phyloP scores from a whole-genome alignment of 2,113 vertebrate species.

The Mus spicilegus region DNA sequence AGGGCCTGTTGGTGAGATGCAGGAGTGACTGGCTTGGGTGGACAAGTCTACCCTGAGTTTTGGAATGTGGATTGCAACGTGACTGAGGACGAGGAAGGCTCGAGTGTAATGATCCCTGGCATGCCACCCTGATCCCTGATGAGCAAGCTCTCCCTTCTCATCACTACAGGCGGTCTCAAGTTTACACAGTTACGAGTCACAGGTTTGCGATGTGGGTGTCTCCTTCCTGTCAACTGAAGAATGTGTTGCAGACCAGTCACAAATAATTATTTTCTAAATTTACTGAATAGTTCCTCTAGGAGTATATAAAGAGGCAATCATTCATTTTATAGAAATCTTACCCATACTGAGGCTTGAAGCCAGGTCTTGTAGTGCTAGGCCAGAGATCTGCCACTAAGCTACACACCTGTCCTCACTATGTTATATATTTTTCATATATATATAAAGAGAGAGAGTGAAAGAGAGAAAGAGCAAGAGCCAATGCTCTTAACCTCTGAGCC shows the following conservation, averaged over 20 bases:
- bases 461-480: too few species aligned
- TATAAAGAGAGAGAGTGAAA: too few species aligned
- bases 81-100: background rate
- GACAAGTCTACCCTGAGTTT: background rate
- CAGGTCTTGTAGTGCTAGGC: background rate
- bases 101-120: background rate
- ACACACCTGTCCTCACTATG: background rate
- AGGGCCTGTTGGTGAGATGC: background rate
- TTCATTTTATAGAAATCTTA: background rate
- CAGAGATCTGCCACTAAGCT: background rate
- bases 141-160: background rate
- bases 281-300: background rate
- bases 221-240: constrained; percentile 2
- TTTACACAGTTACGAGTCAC: background rate
- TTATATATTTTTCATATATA: background rate
- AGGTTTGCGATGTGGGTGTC: background rate
- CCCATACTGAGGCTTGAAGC: background rate
- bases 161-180: background rate
- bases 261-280: constrained; percentile 39
- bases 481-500: too few species aligned
- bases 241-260: background rate
- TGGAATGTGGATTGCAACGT: background rate
- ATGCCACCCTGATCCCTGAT: background rate
- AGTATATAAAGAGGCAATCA: constrained; percentile 17
- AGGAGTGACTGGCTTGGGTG: background rate